These are phyloP conservation scores for rabbit (Oryctolagus cuniculus) DNA, from an alignment of 2,113 vertebrate species.

Conservation along the genomic window DNA sequence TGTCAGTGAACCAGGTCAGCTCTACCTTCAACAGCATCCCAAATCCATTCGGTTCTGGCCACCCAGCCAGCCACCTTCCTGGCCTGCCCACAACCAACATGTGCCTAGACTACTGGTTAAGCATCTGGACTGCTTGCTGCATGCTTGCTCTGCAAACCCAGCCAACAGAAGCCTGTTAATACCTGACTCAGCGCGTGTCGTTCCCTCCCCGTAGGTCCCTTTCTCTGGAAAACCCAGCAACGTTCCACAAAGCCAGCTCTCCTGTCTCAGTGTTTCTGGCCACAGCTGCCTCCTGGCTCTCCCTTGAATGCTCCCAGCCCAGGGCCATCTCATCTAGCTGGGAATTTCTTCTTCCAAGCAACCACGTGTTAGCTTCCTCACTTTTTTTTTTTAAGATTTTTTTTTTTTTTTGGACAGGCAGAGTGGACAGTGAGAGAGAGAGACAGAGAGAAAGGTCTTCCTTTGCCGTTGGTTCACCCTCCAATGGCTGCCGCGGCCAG, in stretches of 20 bases:
- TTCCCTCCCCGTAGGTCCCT: background rate
- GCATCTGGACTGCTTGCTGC: fast-evolving
- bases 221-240: background rate
- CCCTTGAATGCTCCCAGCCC: fast-evolving
- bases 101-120: fast-evolving
- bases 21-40: fast-evolving
- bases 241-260: fast-evolving
- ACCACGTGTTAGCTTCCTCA: fast-evolving
- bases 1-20: too few species aligned
- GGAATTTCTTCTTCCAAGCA: background rate
- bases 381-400: background rate
- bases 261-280: background rate
- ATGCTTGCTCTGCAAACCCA: background rate
- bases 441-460: too few species aligned
- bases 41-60: background rate
- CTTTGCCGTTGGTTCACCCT: too few species aligned
- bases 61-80: fast-evolving
- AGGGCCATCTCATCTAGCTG: background rate
- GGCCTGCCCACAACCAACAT: fast-evolving
- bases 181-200: background rate
- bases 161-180: background rate
- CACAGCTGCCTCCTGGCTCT: background rate
- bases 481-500: too few species aligned
- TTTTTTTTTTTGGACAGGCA: too few species aligned
- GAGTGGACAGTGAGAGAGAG: too few species aligned